Conservation (phyloP, 2,888 invertebrate species). For the Chirona hameri region DNA sequence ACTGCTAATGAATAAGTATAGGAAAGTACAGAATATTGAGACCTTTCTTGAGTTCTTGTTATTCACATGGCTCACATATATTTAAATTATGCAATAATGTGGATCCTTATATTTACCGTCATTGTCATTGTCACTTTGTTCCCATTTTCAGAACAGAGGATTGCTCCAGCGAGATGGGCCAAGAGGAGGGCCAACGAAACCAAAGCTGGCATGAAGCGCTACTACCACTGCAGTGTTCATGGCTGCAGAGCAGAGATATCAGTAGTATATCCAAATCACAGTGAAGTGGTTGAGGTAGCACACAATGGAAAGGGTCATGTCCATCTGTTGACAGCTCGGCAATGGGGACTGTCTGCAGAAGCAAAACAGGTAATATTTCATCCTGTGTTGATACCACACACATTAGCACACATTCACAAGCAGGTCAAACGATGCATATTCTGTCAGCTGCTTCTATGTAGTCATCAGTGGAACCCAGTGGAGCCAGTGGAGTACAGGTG, state of each 20-base stretch:
- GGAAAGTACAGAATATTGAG: too few species aligned
- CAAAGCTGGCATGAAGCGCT: not conserved
- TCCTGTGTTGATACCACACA: too few species aligned
- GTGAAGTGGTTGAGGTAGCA: not conserved
- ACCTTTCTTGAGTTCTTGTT: too few species aligned
- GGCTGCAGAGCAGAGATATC: not conserved
- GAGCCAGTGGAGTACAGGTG: too few species aligned
- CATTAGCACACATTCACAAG: too few species aligned
- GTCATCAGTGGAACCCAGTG: too few species aligned
- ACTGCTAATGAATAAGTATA: too few species aligned
- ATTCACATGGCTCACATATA: too few species aligned
- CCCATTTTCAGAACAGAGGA: not conserved
- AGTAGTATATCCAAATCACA: not conserved
- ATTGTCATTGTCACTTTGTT: too few species aligned
- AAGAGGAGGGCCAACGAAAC: not conserved
- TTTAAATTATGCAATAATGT: too few species aligned
- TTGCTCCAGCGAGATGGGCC: not conserved
- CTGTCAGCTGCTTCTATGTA: too few species aligned
- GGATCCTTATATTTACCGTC: too few species aligned
- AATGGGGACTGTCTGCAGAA: not conserved
- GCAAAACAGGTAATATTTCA: not conserved
- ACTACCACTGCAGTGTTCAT: not conserved
- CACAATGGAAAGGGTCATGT: not conserved
- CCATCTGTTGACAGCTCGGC: not conserved
- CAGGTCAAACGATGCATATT: not conserved